Evolutionary conservation across 23 tunicate genomes (phyloP), one percentile per base, ranked within the genome.

Genomic region (Styela clava): DNA sequence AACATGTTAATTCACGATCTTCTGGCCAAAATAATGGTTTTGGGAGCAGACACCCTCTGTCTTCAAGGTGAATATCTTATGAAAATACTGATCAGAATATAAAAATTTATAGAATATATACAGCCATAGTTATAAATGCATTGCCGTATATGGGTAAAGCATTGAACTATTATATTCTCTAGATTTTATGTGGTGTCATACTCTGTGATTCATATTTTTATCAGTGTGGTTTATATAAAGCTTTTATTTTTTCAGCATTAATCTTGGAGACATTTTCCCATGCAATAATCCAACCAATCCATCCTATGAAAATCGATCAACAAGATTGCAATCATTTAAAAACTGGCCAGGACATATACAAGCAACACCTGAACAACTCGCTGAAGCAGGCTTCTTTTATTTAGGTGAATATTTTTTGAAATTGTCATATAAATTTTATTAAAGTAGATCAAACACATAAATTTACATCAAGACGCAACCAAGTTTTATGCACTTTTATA

Each of bases 301-400:
- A 71, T 28, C 35, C 3, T 71, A 71, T 29, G 29, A 12, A 7
- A 34, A 71, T 28, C 23, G 12, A 2, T 71, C 77, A 3, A n/a
- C 32, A 26, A 71, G 77, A 32, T 34, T 71, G 23, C 23, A n/a
- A 71, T 28, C 77, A 35, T 71, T 26, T 30, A 5, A 3, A 5
- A 71, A 71, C 35, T 71, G 77, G 77, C 32, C 32, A 33, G 34
- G 34, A 32, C 7, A 3, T 32, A 27, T 28, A 33, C 32, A 16
- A 27, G 24, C 34, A 21, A 30, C 24, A 33, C 77, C 77, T 3
- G 35, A 71, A 30, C 3, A 26, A 30, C 34, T 71, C 27, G 77
- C 77, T 5, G 77, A 27, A 3, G 77, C 77, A 30, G 77, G 77
- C 24, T 30, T 71, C 35, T 71, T 71, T 71, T 71, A 28, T 16